Evolutionary conservation across 2,888 invertebrate genomes (phyloP).

Genomic region (Stenurella melanura): DNA sequence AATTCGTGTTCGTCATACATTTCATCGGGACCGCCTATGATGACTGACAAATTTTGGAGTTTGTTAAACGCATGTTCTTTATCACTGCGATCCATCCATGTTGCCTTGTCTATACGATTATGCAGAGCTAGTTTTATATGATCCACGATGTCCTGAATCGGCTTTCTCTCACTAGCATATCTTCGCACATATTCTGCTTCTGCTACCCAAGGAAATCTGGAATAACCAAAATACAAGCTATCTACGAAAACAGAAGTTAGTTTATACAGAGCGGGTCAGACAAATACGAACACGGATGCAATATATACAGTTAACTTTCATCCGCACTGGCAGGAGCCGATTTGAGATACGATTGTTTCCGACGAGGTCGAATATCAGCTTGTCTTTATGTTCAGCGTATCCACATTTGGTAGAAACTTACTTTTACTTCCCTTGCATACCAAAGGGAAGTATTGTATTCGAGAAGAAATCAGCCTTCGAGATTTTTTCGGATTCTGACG

Average conservation of each 20-base stretch:
- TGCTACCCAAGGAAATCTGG: conserved; percentile 50
- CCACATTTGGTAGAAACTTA: too few species aligned
- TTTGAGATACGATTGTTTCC: too few species aligned
- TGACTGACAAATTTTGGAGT: conserved; percentile 51
- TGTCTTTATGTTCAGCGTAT: too few species aligned
- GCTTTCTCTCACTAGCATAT: conserved; percentile 48
- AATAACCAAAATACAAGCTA: neutral
- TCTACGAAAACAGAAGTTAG: conserved; percentile 14
- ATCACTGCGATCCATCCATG: conserved; percentile 59
- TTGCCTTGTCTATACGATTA: conserved; percentile 51
- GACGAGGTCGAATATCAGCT: too few species aligned
- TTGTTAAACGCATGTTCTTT: conserved; percentile 54
- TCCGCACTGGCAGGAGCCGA: too few species aligned
- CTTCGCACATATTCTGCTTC: conserved; percentile 55
- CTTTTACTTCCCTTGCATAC: too few species aligned
- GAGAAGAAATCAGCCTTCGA: too few species aligned
- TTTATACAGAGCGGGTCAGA: too few species aligned
- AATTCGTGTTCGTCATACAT: conserved; percentile 56
- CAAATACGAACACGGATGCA: too few species aligned
- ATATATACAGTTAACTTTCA: too few species aligned
- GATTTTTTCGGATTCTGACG: too few species aligned
- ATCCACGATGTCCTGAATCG: conserved; percentile 57
- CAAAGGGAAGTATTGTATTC: too few species aligned
- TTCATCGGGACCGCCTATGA: conserved; percentile 62
- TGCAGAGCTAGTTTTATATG: conserved; percentile 53